A percentile compares a stretch with the other conserved stretches of the same genome.
phyloP scores from a whole-genome alignment of 1,140 invertebrate genomes.

The Littorina saxatilis region DNA sequence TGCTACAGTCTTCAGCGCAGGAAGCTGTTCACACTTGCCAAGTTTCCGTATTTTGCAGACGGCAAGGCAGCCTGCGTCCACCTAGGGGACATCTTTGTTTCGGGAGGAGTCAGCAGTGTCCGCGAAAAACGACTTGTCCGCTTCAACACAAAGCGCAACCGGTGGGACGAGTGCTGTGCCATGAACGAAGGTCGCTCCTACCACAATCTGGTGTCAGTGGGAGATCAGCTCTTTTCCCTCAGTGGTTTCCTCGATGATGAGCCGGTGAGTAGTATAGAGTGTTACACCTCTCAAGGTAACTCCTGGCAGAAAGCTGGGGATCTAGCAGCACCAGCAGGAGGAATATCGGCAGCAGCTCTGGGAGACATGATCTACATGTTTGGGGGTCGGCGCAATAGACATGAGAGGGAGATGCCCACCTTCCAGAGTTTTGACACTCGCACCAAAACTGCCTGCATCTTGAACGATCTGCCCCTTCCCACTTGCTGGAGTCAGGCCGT shows the following conservation, averaged over 20 bases:
- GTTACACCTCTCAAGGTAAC: constrained; percentile 37
- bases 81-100: constrained; percentile 47
- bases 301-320: constrained; percentile 39
- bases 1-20: constrained; percentile 47
- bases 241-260: background rate
- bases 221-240: constrained; percentile 3
- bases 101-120: constrained; percentile 31
- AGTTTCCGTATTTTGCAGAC: constrained; percentile 52
- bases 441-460: constrained; percentile 29
- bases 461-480: constrained; percentile 33
- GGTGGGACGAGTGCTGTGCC: constrained; percentile 43
- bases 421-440: constrained; percentile 45
- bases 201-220: constrained; percentile 44
- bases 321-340: constrained; percentile 41
- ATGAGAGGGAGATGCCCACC: constrained; percentile 27
- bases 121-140: constrained; percentile 42
- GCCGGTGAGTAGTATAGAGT: constrained; percentile 43
- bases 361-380: constrained; percentile 52
- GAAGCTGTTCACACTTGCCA: constrained; percentile 48
- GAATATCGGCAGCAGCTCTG: constrained; percentile 46
- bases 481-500: constrained; percentile 48
- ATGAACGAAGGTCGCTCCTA: constrained; percentile 43
- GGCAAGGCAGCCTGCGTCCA: constrained; percentile 51
- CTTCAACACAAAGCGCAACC: constrained; percentile 45
- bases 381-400: constrained; percentile 42